Conservation (phyloP, 2,113 vertebrate species). For the Brachionichthys hirsutus region DNA sequence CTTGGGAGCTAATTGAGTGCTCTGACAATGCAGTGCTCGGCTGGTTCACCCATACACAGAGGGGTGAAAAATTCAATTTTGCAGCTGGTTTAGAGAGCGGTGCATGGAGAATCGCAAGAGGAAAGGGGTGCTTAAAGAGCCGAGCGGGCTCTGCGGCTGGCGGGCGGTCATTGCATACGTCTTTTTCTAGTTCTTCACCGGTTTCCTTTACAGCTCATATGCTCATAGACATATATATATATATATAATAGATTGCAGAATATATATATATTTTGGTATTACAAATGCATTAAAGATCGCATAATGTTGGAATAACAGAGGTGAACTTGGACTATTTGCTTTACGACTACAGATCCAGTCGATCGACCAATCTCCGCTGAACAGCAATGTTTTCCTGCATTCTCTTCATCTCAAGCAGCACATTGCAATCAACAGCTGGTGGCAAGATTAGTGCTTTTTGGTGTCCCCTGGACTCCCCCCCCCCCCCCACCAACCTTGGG, state of each 20-base stretch:
- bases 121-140: constrained; percentile 65
- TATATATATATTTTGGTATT: too few species aligned
- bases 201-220: constrained; percentile 48
- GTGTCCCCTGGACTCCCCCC: constrained; percentile 2
- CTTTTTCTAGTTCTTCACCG: constrained; percentile 67
- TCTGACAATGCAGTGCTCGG: constrained; percentile 73
- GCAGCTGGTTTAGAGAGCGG: constrained; percentile 67
- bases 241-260: too few species aligned
- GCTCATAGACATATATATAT: too few species aligned
- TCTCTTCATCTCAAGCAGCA: constrained; percentile 6
- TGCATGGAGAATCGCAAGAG: constrained; percentile 51
- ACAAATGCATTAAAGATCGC: too few species aligned
- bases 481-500: constrained; percentile 3
- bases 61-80: constrained; percentile 74
- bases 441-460: not conserved
- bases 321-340: not conserved
- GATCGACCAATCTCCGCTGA: not conserved
- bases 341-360: not conserved
- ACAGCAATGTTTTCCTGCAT: not conserved
- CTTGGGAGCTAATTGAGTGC: constrained; percentile 76
- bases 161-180: constrained; percentile 52
- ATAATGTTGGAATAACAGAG: not conserved
- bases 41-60: constrained; percentile 69
- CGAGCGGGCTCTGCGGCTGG: constrained; percentile 55
- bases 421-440: not conserved